phyloP scores from a whole-genome alignment of 1,140 invertebrate species.

The Nebria ingens region DNA sequence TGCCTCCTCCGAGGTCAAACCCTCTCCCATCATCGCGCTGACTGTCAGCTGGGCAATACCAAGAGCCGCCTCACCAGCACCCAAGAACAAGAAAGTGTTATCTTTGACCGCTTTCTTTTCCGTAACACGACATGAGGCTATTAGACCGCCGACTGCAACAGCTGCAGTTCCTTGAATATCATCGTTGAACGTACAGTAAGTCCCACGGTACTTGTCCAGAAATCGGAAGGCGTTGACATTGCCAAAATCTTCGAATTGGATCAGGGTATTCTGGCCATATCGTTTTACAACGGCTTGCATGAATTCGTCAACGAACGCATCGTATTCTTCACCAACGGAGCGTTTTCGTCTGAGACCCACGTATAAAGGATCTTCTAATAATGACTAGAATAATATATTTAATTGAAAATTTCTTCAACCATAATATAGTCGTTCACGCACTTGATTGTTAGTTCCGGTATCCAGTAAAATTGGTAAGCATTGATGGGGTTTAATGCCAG shows the following conservation, averaged over 20 bases:
- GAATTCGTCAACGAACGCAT: constrained; percentile 95
- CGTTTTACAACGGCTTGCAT: constrained; percentile 90
- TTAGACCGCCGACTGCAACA: constrained; percentile 82
- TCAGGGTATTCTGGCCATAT: constrained; percentile 80
- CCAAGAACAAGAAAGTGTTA: constrained; percentile 80
- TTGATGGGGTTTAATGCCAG: constrained; percentile 86
- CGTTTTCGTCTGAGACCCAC: constrained; percentile 85
- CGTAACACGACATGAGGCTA: constrained; percentile 73
- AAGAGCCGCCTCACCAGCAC: constrained; percentile 84
- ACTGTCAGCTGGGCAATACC: constrained; percentile 82
- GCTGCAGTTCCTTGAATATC: constrained; percentile 94
- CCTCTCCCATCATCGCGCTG: constrained; percentile 77
- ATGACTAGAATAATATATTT: constrained; percentile 50
- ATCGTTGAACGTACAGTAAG: constrained; percentile 94
- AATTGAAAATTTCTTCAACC: too few relatives aligned
- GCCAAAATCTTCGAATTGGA: constrained; percentile 96
- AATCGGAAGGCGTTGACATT: constrained; percentile 88
- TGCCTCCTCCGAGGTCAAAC: constrained; percentile 63
- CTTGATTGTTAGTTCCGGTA: constrained; percentile 86
- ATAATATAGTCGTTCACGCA: constrained; percentile 17
- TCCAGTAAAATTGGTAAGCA: constrained; percentile 88
- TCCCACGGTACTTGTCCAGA: constrained; percentile 73
- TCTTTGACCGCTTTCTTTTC: constrained; percentile 65
- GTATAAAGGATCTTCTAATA: constrained; percentile 90
- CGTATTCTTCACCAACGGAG: constrained; percentile 78